phyloP scores from a whole-genome alignment of 2,113 vertebrate species.

The Tetrax tetrax region DNA sequence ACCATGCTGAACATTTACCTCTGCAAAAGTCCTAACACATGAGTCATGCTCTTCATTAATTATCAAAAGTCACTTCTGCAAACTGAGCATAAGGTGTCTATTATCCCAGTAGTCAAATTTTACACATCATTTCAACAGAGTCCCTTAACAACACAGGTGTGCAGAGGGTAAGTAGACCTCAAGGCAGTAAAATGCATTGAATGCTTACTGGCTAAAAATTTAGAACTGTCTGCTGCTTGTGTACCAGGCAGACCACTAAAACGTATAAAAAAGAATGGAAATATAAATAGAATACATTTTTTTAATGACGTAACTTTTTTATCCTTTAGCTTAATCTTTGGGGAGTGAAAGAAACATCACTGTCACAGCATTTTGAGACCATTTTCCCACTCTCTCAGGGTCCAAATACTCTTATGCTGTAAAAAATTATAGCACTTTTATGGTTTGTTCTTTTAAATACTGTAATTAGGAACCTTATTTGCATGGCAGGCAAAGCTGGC shows the following conservation, averaged over 20 bases:
- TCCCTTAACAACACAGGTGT: background rate
- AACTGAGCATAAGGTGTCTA: background rate
- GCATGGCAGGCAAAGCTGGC: conserved; percentile 39
- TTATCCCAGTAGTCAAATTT: background rate
- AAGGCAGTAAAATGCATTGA: background rate
- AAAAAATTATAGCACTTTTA: background rate
- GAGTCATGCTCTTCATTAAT: background rate
- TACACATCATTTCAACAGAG: background rate
- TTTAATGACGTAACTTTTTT: background rate
- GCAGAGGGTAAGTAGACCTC: background rate
- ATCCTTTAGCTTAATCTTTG: background rate
- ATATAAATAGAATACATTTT: background rate
- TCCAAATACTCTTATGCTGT: background rate
- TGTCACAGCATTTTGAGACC: background rate
- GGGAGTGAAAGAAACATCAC: background rate
- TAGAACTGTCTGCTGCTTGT: background rate
- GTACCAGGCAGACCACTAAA: background rate
- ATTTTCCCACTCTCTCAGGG: background rate
- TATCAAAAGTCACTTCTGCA: background rate
- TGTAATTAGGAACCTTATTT: conserved; percentile 58
- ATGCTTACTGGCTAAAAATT: background rate
- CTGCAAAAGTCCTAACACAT: background rate
- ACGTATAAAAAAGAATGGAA: background rate
- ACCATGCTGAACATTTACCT: background rate
- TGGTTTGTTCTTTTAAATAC: conserved; percentile 38